Conservation (phyloP, 2,888 invertebrate species). For the Eutolmus rufibarbis region DNA sequence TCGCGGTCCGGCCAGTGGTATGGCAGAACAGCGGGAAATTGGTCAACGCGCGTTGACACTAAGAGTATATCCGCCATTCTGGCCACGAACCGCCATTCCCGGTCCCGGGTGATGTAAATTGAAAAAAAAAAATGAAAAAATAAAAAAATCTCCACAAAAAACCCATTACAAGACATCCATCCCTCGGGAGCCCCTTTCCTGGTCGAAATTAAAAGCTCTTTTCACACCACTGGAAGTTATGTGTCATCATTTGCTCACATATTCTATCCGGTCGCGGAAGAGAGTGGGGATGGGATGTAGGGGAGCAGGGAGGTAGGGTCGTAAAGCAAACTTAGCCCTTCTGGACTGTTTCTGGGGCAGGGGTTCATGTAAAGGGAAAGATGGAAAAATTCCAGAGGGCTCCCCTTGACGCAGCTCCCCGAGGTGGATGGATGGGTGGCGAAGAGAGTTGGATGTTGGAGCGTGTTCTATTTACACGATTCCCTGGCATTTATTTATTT, state of each 20-base stretch:
- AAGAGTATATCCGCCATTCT: background rate
- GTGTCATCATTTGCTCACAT: constrained; percentile 37
- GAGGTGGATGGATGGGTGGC: background rate
- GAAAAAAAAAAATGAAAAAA: constrained; percentile 14
- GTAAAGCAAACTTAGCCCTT: background rate
- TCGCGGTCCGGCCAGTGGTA: background rate
- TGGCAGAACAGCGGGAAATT: background rate
- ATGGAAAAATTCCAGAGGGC: constrained; percentile 17
- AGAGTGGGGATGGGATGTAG: background rate
- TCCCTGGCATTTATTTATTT: background rate
- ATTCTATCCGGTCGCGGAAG: background rate
- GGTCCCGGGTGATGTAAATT: background rate
- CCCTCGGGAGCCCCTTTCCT: background rate
- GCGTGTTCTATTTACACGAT: constrained; percentile 4
- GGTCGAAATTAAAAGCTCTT: constrained; percentile 23
- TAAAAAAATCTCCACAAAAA: background rate
- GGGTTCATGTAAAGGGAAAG: constrained; percentile 1
- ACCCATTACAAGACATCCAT: constrained; percentile 20
- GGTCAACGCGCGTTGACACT: background rate
- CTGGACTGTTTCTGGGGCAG: background rate
- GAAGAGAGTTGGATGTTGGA: background rate
- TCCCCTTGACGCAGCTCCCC: background rate
- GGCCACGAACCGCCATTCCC: background rate
- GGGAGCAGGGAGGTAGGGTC: background rate
- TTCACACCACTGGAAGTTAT: constrained; percentile 31